Evolutionary conservation across 2,888 invertebrate species (phyloP).

Genomic region (Tetragonisca angustula): DNA sequence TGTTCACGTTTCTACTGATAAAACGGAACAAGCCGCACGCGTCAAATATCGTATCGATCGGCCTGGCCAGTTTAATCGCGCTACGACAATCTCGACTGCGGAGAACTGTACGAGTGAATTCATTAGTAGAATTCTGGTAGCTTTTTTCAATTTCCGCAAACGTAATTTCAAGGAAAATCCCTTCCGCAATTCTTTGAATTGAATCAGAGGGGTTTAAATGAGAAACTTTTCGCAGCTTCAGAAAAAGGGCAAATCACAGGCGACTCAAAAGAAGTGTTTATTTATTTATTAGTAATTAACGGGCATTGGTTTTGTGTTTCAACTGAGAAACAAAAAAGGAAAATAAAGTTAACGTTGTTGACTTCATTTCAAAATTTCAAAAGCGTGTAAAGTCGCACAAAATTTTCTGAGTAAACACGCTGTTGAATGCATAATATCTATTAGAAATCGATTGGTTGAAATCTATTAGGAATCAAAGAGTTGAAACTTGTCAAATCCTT

Average conservation of each 20-base stretch:
- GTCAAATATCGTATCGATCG: constrained; percentile 46
- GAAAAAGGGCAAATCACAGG: background rate
- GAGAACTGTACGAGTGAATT: background rate
- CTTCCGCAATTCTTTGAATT: background rate
- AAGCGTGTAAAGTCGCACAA: too few species aligned
- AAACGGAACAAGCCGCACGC: constrained; percentile 25
- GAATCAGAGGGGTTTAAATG: background rate
- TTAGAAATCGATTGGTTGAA: too few species aligned
- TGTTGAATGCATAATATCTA: too few species aligned
- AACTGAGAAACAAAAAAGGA: too few species aligned
- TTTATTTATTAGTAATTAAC: too few species aligned
- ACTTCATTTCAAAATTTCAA: too few species aligned
- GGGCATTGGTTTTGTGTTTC: too few species aligned
- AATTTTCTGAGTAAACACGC: too few species aligned
- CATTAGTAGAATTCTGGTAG: background rate
- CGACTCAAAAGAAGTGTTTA: background rate
- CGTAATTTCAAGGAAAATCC: background rate
- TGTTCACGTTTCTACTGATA: constrained; percentile 38
- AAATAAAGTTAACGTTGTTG: too few species aligned
- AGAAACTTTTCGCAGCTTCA: background rate
- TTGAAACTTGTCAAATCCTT: too few species aligned
- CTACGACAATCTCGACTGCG: constrained; percentile 4
- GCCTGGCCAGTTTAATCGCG: constrained; percentile 20
- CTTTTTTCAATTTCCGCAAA: background rate
- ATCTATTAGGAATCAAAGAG: too few species aligned